Base-by-base conservation (phyloP, 2,888 invertebrate genomes). In the Drosophila meridionalis region DNA sequence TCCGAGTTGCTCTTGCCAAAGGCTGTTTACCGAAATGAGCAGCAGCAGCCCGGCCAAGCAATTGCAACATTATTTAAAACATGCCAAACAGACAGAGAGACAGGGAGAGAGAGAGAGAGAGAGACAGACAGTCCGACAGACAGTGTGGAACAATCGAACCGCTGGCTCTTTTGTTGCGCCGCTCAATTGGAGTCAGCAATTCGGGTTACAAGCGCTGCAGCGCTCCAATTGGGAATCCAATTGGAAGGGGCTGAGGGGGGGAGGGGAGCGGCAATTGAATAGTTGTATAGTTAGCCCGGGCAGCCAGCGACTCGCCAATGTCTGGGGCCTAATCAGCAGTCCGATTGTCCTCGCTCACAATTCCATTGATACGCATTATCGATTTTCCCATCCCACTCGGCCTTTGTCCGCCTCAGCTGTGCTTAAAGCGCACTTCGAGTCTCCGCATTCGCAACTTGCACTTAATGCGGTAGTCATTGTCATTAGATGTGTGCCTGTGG, bases 1-100 rank as follows among this genome's bases (percentile, higher is more conserved):
- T 78, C 50, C 52, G 59, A 78, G 48, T 38, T 56, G 78, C 52
- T 48, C 58, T 59, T 62, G 85, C 82, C 83, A 69, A 71, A 62
- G 82, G 75, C 87, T 82, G 68, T 87, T 87, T 82, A 71, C 62
- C 84, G 77, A 86, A 82, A 83, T 78, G 81, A 81, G 77, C 83
- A 52, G 30, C 48, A 8, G 45, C 45, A 70, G 68, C 36, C 65
- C 62, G 30, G 43, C 20, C 30, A 42, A 65, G 61, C 34, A 70
- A 76, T 67, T 45, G 59, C 52, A 64, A 61, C 53, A 77, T 52
- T 57, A 70, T 66, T 66, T 76, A 70, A 64, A 76, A 73, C 50
- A 63, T 12, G 12, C 60, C 36, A 52, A 34, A 32, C 20, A 67
- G 57, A 48, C 26, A 26, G 32, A 30, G 2, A 36, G 14, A 45